Base-by-base conservation (phyloP, 2,888 invertebrate species). In the Ophioninae sp. region DNA sequence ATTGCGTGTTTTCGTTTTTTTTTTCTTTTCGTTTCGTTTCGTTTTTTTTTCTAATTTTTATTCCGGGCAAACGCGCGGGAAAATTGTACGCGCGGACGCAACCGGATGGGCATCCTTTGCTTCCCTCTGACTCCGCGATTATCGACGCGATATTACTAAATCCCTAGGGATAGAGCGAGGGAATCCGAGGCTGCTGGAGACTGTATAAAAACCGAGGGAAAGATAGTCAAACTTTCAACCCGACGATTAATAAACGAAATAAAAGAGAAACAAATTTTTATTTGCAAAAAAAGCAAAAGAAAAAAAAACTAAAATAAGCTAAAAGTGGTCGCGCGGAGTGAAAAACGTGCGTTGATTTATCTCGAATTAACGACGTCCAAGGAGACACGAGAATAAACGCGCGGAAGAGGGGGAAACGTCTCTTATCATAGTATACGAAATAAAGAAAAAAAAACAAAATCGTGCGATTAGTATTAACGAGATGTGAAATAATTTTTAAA, bases 381-480 rank as follows among this genome's bases (percentile, higher is more conserved):
- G n/a, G n/a, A 20, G 65, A 72, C 56, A 79, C 37, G 37, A 65
- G 72, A 81, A 65, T 37, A 68, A 68, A 81, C 64, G 56, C 69
- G 58, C 56, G 58, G n/a, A n/a, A n/a, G n/a, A n/a, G 61, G 74
- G 76, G 58, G 44, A 22, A 30, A 51, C 59, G 73, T 20, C 44
- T 72, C 65, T 44, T 44, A 44, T n/a, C 13, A 64, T 76, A 69
- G 71, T 71, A 63, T 78, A 82, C 72, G 75, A 79, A 79, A n/a
- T n/a, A n/a, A n/a, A n/a, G n/a, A n/a, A n/a, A n/a, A n/a, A n/a
- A n/a, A n/a, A n/a, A n/a, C n/a, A 75, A 77, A 75, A 87, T 82
- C 71, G 80, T 84, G 78, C 78, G 82, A 81, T 83, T 84, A 87
- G 79, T 86, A 86, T 87, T 85, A 86, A 82, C 51, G 44, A 74